Evolutionary conservation across 2,888 invertebrate genomes (phyloP).

Genomic region (Dexiosoma caninum): DNA sequence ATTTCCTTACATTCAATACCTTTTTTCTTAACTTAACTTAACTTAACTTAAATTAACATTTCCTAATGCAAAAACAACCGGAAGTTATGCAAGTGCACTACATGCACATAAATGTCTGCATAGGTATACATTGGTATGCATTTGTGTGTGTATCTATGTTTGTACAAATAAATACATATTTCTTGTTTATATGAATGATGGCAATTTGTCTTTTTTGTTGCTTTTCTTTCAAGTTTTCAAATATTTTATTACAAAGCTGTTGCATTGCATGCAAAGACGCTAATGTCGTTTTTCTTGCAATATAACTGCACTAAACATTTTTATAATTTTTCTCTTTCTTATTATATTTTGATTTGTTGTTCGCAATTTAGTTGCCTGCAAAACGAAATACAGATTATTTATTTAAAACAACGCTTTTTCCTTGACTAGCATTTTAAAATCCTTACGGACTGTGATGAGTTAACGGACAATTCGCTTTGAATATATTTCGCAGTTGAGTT

Average conservation of each 20-base stretch:
- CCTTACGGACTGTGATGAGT: neutral
- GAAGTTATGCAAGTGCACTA: slow-evolving; percentile 43
- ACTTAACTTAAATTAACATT: no score
- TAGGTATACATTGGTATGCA: neutral
- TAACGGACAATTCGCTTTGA: neutral
- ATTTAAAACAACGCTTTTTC: no score
- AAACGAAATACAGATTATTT: slow-evolving; percentile 26
- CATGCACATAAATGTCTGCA: neutral
- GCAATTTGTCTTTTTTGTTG: neutral
- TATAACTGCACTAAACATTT: slow-evolving; percentile 6
- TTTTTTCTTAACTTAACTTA: neutral
- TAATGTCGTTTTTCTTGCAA: slow-evolving; percentile 9
- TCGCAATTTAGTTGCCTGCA: neutral
- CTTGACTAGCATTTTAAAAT: no score
- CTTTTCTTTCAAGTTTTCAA: neutral
- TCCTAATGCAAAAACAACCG: slow-evolving; percentile 35
- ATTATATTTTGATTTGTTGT: neutral
- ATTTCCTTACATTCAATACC: slow-evolving; percentile 13
- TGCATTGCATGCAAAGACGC: neutral
- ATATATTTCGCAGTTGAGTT: neutral
- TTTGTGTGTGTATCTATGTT: no score
- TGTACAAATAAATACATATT: no score
- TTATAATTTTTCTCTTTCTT: neutral
- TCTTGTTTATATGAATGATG: slow-evolving; percentile 20
- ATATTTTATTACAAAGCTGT: neutral